Base-by-base conservation (phyloP, 2,797 vertebrate species). In the Darevskia nairensis region DNA sequence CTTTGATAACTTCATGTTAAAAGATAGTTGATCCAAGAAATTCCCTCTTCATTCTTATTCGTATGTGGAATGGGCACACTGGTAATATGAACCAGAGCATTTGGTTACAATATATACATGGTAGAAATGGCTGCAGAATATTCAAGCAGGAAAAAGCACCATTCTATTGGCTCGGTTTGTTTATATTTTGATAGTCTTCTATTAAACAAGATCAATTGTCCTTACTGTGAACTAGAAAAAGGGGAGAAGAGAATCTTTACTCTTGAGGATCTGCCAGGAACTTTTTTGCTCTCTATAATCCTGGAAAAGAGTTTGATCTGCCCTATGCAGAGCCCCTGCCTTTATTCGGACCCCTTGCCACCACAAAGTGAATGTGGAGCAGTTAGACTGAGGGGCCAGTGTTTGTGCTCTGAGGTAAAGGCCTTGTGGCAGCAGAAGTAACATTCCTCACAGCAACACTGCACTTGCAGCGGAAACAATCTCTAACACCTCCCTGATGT, bases 1-100 rank as follows among this genome's bases (percentile, higher is more conserved):
- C 85, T 88, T 94, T 90, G 79, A 55, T 78, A 88, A 81, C 88
- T 35, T n/a, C 55, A 91, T 0, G 0, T 92, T 84, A 78, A 61
- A 86, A 75, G 83, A 44, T 81, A 29, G 88, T 92, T 93, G 66
- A 69, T 35, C 35, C 15, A 71, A 84, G 27, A 82, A 79, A 71
- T 69, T 27, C 19, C 11, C 15, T 35, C 11, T 2, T 75, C 61
- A 79, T 88, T 84, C 15, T 64, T 80, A 68, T 66, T 66, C 32
- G 2, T 82, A 11, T 32, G 41, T 68, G 8, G 25, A 81, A 27
- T 6, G 8, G 44, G 3, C 11, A 19, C 8, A 25, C 27, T 82
- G 4, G 29, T 77, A 68, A 2, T 35, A 75, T 41, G n/a, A 72
- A 9, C 64, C 39, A 81, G 64, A 81, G n/a, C 41, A 41, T 50